Conservation (phyloP, 2,113 vertebrate species). For the Romanogobio albipinnatus region DNA sequence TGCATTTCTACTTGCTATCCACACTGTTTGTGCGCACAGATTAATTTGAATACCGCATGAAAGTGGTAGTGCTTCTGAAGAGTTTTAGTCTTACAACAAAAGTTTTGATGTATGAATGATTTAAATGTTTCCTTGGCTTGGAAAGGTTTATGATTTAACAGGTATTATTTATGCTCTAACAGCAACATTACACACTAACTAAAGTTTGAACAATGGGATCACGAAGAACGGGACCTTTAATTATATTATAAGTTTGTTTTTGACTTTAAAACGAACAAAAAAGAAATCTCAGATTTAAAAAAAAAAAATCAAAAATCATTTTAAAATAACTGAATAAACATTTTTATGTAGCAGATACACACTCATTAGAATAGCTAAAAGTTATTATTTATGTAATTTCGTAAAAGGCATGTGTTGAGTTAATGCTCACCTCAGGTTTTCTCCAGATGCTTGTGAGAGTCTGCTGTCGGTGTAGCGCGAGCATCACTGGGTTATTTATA, state of each 20-base stretch:
- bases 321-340: not conserved
- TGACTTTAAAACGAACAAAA: too few relatives aligned
- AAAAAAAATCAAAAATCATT: not conserved
- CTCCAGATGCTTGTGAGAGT: not conserved
- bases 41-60: not conserved
- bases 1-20: conserved; percentile 37
- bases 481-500: conserved; percentile 11
- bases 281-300: too few relatives aligned
- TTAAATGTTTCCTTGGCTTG: conserved; percentile 33
- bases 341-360: not conserved
- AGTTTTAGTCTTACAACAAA: not conserved
- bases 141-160: too few relatives aligned
- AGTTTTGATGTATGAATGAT: too few relatives aligned
- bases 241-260: too few relatives aligned
- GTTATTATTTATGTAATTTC: not conserved
- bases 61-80: not conserved
- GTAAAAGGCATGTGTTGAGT: not conserved
- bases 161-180: too few relatives aligned
- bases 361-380: not conserved
- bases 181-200: too few relatives aligned
- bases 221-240: too few relatives aligned
- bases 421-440: not conserved
- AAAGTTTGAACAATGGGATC: too few relatives aligned
- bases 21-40: not conserved
- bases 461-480: not conserved